Base-by-base conservation (phyloP, 1,140 invertebrate species). In the Triops cancriformis region DNA sequence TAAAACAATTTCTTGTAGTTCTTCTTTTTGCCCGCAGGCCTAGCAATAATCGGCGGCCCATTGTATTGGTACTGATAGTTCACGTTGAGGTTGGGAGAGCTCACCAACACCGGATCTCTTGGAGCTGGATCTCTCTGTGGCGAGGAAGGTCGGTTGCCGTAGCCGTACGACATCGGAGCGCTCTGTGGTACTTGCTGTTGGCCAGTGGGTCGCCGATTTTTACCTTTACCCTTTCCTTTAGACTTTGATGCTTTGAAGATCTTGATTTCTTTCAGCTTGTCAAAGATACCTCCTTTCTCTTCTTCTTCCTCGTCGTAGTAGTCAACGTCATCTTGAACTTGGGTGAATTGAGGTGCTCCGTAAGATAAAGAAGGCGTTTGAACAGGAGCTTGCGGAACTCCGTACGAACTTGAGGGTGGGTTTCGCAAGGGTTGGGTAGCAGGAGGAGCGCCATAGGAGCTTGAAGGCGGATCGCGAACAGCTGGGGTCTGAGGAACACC, bases 21-120 rank as follows among this genome's bases (percentile, higher is more conserved):
- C 28, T 76, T 41, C 28, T 76, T 76, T 51, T 76, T 64, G 23
- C 77, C 77, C 10, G 51, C 14, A 64, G 51, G 51, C 14, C 77
- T 37, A 1, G 27, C 73, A 72, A 78, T 74, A 18, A 78, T 78
- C 10, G 77, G 78, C 2, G 74, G 74, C 11, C 78, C 78, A 26
- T 42, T 64, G 26, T 79, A 79, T 26, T 74, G 43, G 41, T 79
- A 79, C 72, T 79, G 75, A 28, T 76, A 79, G 37, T 79, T 78
- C 7, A 79, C 73, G 72, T 79, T 64, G n/a, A 76, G 74, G 74
- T 76, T 77, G 5, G 64, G 78, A 23, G 37, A 72, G 23, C 45
- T 31, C n/a, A 26, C 41, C 12, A 26, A 11, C 45, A 23, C 45
- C 18, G 74, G 45, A 72, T 77, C 76, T 42, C 64, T 43, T 5